Evolutionary conservation across 2,113 vertebrate genomes (phyloP).

Genomic region (Gavialis gangeticus): DNA sequence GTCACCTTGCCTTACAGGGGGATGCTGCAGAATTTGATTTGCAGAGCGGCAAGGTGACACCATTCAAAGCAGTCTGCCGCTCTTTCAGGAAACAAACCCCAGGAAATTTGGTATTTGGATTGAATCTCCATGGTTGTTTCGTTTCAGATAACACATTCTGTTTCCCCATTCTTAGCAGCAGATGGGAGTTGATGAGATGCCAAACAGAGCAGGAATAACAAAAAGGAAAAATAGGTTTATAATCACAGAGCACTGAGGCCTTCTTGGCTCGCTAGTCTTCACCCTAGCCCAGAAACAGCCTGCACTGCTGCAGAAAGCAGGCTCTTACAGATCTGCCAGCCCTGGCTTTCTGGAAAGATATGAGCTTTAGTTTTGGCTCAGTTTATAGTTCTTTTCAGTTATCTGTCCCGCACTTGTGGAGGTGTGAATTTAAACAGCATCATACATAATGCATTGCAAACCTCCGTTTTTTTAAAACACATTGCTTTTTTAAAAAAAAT

Average conservation of each 20-base stretch:
- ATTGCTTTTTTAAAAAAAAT: neutral
- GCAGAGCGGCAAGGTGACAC: conserved; percentile 21
- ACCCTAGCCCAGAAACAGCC: neutral
- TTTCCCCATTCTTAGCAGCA: accelerated
- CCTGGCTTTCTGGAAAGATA: conserved; percentile 43
- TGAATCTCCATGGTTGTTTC: neutral
- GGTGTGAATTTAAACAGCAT: conserved; percentile 52
- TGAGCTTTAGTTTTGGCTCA: conserved; percentile 48
- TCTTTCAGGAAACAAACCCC: neutral
- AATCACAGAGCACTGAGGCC: neutral
- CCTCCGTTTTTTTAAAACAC: neutral
- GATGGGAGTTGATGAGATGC: neutral
- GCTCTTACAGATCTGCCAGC: conserved; percentile 24
- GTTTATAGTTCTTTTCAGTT: conserved; percentile 34
- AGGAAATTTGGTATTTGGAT: neutral
- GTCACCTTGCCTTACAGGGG: conserved; percentile 39
- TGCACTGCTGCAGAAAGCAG: neutral
- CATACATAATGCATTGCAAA: conserved; percentile 64
- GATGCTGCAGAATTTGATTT: neutral
- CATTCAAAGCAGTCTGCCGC: accelerated
- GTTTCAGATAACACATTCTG: neutral
- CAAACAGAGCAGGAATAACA: conserved; percentile 8
- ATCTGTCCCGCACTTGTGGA: neutral
- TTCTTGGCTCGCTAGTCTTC: neutral
- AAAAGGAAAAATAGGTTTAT: neutral